Conservation (phyloP, 2,888 invertebrate species). For the Agrotis ipsilon region DNA sequence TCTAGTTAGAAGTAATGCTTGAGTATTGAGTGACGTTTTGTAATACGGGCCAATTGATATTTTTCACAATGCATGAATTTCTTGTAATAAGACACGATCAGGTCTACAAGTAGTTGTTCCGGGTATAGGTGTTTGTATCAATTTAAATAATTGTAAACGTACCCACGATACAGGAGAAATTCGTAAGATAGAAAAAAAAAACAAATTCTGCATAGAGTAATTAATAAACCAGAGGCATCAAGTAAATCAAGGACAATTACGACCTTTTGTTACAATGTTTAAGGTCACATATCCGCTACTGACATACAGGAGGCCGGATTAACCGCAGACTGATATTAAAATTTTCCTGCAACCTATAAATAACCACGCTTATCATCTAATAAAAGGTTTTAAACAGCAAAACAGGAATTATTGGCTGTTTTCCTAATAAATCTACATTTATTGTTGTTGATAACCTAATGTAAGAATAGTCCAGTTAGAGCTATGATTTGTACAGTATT, state of each 20-base stretch:
- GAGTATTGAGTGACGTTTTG: too few relatives aligned
- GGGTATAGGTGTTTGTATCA: too few relatives aligned
- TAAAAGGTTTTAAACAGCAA: not conserved
- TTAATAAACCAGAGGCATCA: conserved; percentile 1
- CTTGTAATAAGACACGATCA: too few relatives aligned
- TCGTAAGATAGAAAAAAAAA: not conserved
- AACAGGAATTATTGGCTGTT: not conserved
- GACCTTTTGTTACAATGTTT: not conserved
- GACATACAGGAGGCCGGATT: not conserved
- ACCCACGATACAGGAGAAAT: too few relatives aligned
- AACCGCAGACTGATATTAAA: not conserved
- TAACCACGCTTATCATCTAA: not conserved
- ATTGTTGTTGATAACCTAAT: too few relatives aligned
- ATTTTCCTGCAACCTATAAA: conserved; percentile 44
- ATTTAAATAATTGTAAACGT: too few relatives aligned
- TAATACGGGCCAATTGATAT: too few relatives aligned
- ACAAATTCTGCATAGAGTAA: not conserved
- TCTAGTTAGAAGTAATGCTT: too few relatives aligned
- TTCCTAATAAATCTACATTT: conserved; percentile 8
- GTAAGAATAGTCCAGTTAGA: too few relatives aligned
- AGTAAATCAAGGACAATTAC: conserved; percentile 10
- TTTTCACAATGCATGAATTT: too few relatives aligned
- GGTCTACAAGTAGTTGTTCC: too few relatives aligned
- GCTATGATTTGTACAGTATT: too few relatives aligned
- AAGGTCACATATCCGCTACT: conserved; percentile 18